Conservation (phyloP, 2,113 vertebrate species). For the Marcusenius ussheri region DNA sequence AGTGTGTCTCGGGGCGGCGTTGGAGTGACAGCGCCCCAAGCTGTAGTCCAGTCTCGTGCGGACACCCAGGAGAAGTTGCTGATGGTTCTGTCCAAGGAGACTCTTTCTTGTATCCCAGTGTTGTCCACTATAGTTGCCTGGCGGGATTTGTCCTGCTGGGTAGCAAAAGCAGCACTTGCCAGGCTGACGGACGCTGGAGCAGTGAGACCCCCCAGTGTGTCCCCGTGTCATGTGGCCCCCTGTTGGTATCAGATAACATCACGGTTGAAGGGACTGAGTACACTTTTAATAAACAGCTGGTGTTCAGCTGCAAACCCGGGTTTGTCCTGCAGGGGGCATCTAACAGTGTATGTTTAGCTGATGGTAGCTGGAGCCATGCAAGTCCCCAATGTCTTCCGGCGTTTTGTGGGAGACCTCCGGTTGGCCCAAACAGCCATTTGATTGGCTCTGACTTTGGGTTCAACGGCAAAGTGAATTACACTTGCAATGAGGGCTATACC, state of each 20-base stretch:
- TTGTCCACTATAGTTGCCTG: conserved; percentile 70
- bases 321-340: conserved; percentile 69
- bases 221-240: conserved; percentile 72
- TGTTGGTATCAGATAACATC: conserved; percentile 56
- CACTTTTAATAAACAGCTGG: conserved; percentile 59
- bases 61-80: conserved; percentile 55
- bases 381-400: conserved; percentile 63
- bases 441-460: conserved; percentile 68
- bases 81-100: conserved; percentile 64
- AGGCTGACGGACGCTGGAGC: conserved; percentile 71
- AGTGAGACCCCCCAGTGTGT: conserved; percentile 70
- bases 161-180: conserved; percentile 64
- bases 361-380: conserved; percentile 79
- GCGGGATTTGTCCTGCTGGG: conserved; percentile 76
- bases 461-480: conserved; percentile 67
- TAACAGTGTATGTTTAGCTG: conserved; percentile 69
- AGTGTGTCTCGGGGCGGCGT: conserved; percentile 69
- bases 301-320: conserved; percentile 71
- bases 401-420: conserved; percentile 58
- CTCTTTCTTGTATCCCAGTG: conserved; percentile 60
- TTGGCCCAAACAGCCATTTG: conserved; percentile 59
- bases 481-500: conserved; percentile 72
- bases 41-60: conserved; percentile 67
- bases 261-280: conserved; percentile 63
- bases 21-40: conserved; percentile 73